Base-by-base conservation (phyloP, 2,113 vertebrate genomes). In the Sceloporus undulatus region DNA sequence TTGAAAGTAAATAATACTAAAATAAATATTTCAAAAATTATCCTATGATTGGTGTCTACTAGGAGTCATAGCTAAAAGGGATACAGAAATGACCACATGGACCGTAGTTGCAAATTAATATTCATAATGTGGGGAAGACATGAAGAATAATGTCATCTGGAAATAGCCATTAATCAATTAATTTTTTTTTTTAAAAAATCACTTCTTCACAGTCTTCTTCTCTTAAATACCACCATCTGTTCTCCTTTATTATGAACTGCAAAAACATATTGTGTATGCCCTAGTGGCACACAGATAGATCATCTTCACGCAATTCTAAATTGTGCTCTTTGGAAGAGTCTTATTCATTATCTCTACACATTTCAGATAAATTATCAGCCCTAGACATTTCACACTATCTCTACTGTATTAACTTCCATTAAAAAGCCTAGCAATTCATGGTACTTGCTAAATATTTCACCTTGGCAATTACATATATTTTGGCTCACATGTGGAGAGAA, bases 361-460 rank as follows among this genome's bases (percentile, higher is more conserved):
- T 74, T 54, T 79, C 2, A n/a, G n/a, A 52, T 34, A 92, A 95
- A 95, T 48, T 1, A 1, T 48, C 16, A 84, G 5, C 84, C 87
- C 82, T 84, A 77, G 77, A 87, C 65, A 85, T 5, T 80, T 25
- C 21, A 76, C 59, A 59, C 59, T 90, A 82, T 79, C 89, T 83
- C 89, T 92, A 89, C 62, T 59, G 68, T 62, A 86, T 52, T 59
- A 54, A 3, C 87, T 82, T 91, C 80, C 93, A 90, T 86, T 89
- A 93, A 85, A 87, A 70, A 90, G 81, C 56, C 81, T 42, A 87
- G 86, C 79, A 93, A 77, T 71, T 81, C 2, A 11, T 7, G 94
- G 79, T 11, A 93, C 79, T 68, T 86, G 92, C 62, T 88, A 71
- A 91, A 79, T 74, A 86, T 89, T 94, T 90, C 76, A 83, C 65